Conservation (phyloP, 2,113 vertebrate genomes). For the Poecile atricapillus region DNA sequence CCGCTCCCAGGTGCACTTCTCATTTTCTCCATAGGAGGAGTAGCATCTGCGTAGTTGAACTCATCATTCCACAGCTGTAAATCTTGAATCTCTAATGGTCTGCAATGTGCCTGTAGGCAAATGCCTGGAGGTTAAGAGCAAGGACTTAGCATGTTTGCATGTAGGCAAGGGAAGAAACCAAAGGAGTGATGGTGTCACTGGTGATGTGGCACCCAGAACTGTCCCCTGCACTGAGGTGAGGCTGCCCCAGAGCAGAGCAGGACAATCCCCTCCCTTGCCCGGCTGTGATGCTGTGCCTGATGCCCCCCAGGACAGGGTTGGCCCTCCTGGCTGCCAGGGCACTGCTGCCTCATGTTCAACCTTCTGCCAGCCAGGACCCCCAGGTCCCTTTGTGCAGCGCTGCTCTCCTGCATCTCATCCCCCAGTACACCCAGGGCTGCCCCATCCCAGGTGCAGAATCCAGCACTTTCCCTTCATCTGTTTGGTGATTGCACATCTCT, state of each 20-base stretch:
- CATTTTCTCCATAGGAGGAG: background rate
- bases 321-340: background rate
- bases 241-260: background rate
- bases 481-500: background rate
- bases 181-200: background rate
- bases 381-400: fast-evolving
- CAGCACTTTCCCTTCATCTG: background rate
- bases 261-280: background rate
- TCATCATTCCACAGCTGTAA: background rate
- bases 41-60: background rate
- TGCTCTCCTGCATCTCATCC: background rate
- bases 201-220: fast-evolving
- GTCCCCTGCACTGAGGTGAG: background rate
- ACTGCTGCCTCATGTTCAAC: fast-evolving
- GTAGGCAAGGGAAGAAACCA: background rate
- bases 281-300: background rate
- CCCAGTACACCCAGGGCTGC: background rate
- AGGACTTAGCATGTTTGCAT: background rate
- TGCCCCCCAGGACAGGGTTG: background rate
- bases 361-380: fast-evolving
- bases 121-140: background rate
- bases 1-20: background rate
- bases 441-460: background rate
- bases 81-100: background rate
- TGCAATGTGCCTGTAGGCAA: background rate